Evolutionary conservation across 2,888 invertebrate species (phyloP), one percentile per base, ranked within the genome.

Genomic region (Pilophorus perplexus): DNA sequence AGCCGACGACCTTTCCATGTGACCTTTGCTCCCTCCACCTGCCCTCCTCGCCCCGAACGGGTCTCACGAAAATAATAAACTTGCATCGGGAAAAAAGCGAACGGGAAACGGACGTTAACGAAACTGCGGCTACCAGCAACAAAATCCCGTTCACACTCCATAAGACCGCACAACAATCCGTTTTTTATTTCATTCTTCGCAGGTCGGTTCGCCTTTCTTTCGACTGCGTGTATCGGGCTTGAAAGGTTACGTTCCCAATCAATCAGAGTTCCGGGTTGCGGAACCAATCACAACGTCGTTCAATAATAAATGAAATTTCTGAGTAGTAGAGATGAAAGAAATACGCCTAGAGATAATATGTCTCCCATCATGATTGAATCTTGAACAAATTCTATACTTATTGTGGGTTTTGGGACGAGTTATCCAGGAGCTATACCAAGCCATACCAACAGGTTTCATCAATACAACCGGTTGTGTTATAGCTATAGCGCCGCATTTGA

Each of bases 71-170:
- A 46, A 46, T 46, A 46, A 46, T 46, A 46, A 46, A 10, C 46
- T 4, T n/a, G 23, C 23, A 12, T 25, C 3, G 44, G 4, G 44
- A 22, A 46, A 46, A n/a, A 22, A 14, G 23, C 46, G 46, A 46
- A 46, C 12, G 46, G 8, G 46, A 46, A 23, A 25, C 46, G 46
- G 23, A 46, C 25, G 22, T 44, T 12, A 44, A 44, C 46, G 46
- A 46, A 46, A 46, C 2, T 28, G 16, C 27, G 28, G 33, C 28
- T 12, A 4, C 12, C 3, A 12, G 23, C 46, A 12, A n/a, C n/a
- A n/a, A n/a, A n/a, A n/a, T n/a, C n/a, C n/a, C n/a, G 25, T 52
- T 52, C 52, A 52, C 52, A 52, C 52, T 18, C 28, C 52, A 28
- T 28, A 50, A 52, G 28, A 52, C 52, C 52, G 52, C 52, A 46